Evolutionary conservation across 2,888 invertebrate genomes (phyloP).

Genomic region (Trachelus troglodyta): DNA sequence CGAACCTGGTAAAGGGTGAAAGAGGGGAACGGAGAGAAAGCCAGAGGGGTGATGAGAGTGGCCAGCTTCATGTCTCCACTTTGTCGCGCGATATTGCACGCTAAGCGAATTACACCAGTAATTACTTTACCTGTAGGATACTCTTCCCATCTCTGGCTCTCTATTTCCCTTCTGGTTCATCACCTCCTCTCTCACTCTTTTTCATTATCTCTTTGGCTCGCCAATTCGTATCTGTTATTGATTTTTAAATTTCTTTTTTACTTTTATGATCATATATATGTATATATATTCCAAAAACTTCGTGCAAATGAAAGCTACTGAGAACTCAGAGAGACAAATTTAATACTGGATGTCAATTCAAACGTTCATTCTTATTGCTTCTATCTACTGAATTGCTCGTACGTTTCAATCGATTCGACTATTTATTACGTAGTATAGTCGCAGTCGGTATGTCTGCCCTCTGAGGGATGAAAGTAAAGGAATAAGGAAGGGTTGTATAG

Average conservation of each 20-base stretch:
- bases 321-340: background rate
- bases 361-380: background rate
- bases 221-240: background rate
- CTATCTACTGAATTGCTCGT: background rate
- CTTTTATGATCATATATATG: too few relatives aligned
- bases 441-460: background rate
- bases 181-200: slow-evolving; percentile 9
- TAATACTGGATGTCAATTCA: background rate
- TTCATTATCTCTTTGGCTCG: slow-evolving; percentile 3
- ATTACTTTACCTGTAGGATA: slow-evolving; percentile 57
- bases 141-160: slow-evolving; percentile 22
- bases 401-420: background rate
- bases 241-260: background rate
- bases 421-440: background rate
- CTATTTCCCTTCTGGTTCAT: background rate
- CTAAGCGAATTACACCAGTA: slow-evolving; percentile 58
- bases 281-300: too few relatives aligned
- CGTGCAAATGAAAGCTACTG: background rate
- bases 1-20: background rate
- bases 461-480: background rate
- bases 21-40: background rate
- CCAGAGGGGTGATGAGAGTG: background rate
- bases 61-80: slow-evolving; percentile 40
- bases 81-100: slow-evolving; percentile 60
- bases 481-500: background rate